Conservation (phyloP, 2,113 vertebrate genomes). For the Menura novaehollandiae region DNA sequence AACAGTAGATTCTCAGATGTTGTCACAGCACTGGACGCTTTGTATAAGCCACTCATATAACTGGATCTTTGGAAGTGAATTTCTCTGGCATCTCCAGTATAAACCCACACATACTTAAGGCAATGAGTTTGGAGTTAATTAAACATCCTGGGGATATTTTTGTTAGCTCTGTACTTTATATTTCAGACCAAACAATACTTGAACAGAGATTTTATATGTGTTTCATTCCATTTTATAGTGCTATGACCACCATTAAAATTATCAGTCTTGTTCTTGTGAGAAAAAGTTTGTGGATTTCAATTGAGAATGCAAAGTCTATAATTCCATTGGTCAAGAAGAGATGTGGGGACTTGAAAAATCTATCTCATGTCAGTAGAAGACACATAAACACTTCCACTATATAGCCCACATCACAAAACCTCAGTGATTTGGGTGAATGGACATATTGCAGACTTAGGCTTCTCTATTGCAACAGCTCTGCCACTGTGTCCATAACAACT, state of each 20-base stretch:
- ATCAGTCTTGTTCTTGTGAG: neutral
- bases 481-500: neutral
- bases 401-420: neutral
- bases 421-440: neutral
- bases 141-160: neutral
- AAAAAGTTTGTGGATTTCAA: neutral
- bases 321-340: neutral
- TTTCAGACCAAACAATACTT: neutral
- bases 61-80: neutral
- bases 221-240: neutral
- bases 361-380: neutral
- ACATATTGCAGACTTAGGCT: neutral
- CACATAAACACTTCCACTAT: neutral
- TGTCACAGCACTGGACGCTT: neutral
- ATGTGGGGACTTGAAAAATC: neutral
- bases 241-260: neutral
- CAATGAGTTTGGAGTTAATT: neutral
- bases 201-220: neutral
- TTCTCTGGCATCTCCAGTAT: neutral
- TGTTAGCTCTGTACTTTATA: neutral
- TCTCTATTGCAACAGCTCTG: neutral
- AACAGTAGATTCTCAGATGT: neutral
- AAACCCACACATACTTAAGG: neutral
- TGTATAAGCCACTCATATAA: neutral
- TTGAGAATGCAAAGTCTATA: neutral